Base-by-base conservation (phyloP, 2,888 invertebrate genomes). In the Tachina lurida region DNA sequence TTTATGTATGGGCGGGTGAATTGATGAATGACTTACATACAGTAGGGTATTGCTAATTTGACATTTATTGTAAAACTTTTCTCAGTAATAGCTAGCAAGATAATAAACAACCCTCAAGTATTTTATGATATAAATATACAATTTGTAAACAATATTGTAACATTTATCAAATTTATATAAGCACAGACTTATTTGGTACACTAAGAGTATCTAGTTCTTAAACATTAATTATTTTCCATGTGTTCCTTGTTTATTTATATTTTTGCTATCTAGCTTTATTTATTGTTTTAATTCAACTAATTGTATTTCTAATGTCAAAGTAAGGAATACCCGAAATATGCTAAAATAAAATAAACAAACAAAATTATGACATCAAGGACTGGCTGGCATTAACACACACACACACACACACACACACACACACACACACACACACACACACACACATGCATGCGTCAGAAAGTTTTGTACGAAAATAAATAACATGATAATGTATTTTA, bases 401-500 rank as follows among this genome's bases (percentile, higher is more conserved):
- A 49, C 47, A 3, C 15, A 13, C 47, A 15, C 13, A 49, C 47
- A 49, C 15, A 49, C 13, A 3, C 13, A 13, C 15, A 58, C 15
- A 9, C 31, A 15, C 9, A 49, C 47, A 52, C 13, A 3, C 13
- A 13, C 15, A 58, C 15, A 9, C 31, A 15, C 9, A 49, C 47
- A 52, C 17, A 39, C 58, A 19, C 31, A 67, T 73, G 31, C 31
- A 31, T 31, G 31, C 31, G 31, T 31, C 7, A 1, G 1, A 31
- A 31, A 31, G 7, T 31, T 31, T 31, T 31, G 31, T 31, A 31
- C 7, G 31, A 31, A 31, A 31, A 31, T 31, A 31, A 31, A 31
- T 68, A 60, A 70, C 70, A 71, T 17, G 70, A 63, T 71, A 62
- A 78, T 70, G 62, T 63, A 52, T 78, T 63, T 78, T 70, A 17